phyloP scores from a whole-genome alignment of 2,113 vertebrate genomes.

The Monopterus albus region DNA sequence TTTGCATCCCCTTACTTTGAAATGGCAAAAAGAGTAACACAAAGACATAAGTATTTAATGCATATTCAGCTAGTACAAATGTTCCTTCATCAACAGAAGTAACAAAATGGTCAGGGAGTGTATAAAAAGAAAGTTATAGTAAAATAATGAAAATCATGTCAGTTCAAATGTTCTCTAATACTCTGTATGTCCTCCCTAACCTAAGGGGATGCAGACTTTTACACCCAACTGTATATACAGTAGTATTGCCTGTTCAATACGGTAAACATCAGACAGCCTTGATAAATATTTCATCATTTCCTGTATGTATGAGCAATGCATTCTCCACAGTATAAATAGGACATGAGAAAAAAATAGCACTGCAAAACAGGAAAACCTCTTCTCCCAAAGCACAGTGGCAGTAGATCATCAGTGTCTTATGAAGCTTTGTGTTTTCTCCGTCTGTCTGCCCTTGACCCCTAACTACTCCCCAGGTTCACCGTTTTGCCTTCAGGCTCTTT shows the following conservation, averaged over 20 bases:
- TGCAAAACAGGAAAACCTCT: slow-evolving; percentile 2
- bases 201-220: too few species aligned
- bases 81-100: too few species aligned
- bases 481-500: slow-evolving; percentile 88
- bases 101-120: too few species aligned
- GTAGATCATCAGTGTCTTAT: slow-evolving; percentile 43
- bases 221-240: too few species aligned
- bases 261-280: not conserved
- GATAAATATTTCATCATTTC: not conserved
- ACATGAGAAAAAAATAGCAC: not conserved
- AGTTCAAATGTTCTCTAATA: too few species aligned
- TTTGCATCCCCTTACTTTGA: too few species aligned
- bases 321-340: slow-evolving; percentile 3
- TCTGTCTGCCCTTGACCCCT: slow-evolving; percentile 51
- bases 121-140: too few species aligned
- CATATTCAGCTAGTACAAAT: too few species aligned
- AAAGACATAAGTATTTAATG: too few species aligned
- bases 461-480: slow-evolving; percentile 78
- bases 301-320: not conserved
- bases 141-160: too few species aligned
- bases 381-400: slow-evolving; percentile 3
- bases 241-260: not conserved
- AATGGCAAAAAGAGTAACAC: too few species aligned
- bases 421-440: slow-evolving; percentile 44
- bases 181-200: too few species aligned